These are phyloP conservation scores for Malurus cyaneus DNA, from an alignment of 2,113 vertebrate genomes.

Conservation along the genomic window DNA sequence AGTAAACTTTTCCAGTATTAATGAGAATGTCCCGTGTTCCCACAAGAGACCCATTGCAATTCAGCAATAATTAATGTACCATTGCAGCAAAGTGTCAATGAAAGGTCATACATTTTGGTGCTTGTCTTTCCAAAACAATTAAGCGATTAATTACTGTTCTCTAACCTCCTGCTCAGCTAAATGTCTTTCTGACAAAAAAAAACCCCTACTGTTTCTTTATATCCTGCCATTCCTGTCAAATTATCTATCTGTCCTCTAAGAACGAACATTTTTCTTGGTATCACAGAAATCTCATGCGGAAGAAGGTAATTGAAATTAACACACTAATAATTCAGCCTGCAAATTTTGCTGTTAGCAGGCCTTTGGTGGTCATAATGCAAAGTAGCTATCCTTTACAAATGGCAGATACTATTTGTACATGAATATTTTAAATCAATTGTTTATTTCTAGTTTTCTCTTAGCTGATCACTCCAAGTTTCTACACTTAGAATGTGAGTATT, in stretches of 20 bases:
- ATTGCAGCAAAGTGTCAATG: not conserved
- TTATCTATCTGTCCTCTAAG: not conserved
- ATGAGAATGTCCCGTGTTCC: not conserved
- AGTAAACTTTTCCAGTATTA: not conserved
- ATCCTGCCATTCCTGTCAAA: not conserved
- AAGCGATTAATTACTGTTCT: slow-evolving; percentile 46
- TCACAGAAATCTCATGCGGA: not conserved
- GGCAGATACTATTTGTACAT: not conserved
- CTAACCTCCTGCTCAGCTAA: slow-evolving; percentile 3
- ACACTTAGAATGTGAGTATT: not conserved
- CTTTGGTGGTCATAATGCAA: not conserved
- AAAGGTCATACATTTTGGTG: slow-evolving; percentile 18
- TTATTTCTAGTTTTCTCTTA: not conserved
- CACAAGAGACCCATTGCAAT: not conserved
- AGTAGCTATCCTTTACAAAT: not conserved
- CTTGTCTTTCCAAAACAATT: slow-evolving; percentile 54
- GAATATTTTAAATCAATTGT: not conserved
- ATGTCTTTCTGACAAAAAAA: not conserved
- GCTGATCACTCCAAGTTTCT: not conserved
- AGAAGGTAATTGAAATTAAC: not conserved
- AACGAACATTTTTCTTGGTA: not conserved
- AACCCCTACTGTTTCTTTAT: not conserved
- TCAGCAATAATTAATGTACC: slow-evolving; percentile 21
- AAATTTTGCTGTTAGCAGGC: not conserved
- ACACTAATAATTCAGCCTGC: not conserved